Base-by-base conservation (phyloP, 2,888 invertebrate species). In the Chesias legatella region DNA sequence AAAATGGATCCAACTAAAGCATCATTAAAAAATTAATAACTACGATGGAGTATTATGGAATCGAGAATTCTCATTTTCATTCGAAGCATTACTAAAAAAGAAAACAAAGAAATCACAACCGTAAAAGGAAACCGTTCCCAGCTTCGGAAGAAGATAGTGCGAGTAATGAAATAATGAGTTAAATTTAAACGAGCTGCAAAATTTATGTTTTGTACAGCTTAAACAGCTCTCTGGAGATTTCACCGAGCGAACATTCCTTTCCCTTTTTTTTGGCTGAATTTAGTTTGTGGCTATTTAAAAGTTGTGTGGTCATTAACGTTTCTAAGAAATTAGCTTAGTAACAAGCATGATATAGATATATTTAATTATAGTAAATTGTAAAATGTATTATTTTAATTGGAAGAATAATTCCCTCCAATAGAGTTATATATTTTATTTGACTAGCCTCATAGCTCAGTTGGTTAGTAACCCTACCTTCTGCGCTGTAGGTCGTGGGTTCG, bases 171-270 rank as follows among this genome's bases (percentile, higher is more conserved):
- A 81, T 83, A 84, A 83, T 84, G 79, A 83, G 79, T 73, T 76
- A 70, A 83, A 78, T 78, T 82, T 77, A 74, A 84, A 80, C 79
- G 75, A 82, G 79, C 84, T 80, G 78, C 75, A 69, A 79, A 85
- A 83, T 82, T 75, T 82, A 82, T 81, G 79, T 84, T 83, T 83
- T 74, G 76, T 78, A 64, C 75, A 76, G 78, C 79, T 84, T 82
- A 78, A 83, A 81, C 79, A 74, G 73, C 79, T 76, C 80, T 63
- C 77, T 53, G 57, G 80, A 77, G 80, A 79, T 80, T 80, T 69
- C 63, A 70, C 63, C 66, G 63, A 80, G 77, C 79, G 80, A 79
- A 67, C 75, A 68, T 79, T 79, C 36, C 25, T 75, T 73, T 75
- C 72, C 62, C 63, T 59, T 67, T 78, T 78, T 77, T 80, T 76